phyloP scores from a whole-genome alignment of 2,888 invertebrate genomes.

The Drosophila anceps region DNA sequence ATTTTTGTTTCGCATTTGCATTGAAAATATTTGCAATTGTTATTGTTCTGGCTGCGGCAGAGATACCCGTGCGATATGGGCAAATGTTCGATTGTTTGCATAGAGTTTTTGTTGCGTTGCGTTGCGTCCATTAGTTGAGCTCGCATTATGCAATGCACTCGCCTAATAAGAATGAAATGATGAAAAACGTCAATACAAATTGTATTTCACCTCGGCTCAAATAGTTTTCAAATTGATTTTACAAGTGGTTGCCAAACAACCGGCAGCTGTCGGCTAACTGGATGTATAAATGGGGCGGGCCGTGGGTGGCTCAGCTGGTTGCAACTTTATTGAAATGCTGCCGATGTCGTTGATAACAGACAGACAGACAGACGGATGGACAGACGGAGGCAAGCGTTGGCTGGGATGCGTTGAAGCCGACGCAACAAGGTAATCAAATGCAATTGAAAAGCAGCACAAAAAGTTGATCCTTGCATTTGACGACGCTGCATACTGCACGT shows the following conservation, averaged over 20 bases:
- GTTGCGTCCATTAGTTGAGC: conserved; percentile 12
- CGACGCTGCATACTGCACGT: conserved; percentile 12
- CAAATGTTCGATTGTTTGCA: conserved; percentile 48
- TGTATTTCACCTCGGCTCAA: conserved; percentile 32
- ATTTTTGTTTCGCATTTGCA: conserved; percentile 25
- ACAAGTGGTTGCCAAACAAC: conserved; percentile 72
- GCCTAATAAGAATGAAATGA: conserved; percentile 42
- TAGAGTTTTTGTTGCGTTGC: conserved; percentile 6
- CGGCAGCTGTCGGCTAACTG: conserved; percentile 37
- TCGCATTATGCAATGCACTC: conserved; percentile 16
- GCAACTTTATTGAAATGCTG: conserved; percentile 62
- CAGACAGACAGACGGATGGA: not conserved
- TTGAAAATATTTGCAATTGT: conserved; percentile 46
- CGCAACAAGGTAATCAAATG: conserved; percentile 80
- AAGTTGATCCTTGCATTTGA: conserved; percentile 71
- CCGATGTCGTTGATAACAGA: conserved; percentile 17
- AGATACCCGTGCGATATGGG: conserved; percentile 7
- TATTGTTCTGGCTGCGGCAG: conserved; percentile 14
- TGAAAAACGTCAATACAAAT: conserved; percentile 53
- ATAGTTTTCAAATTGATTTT: conserved; percentile 70
- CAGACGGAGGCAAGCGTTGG: conserved; percentile 25
- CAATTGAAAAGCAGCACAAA: conserved; percentile 76
- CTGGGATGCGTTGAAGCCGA: conserved; percentile 36
- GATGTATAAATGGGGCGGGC: not conserved
- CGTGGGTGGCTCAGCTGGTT: not conserved